Evolutionary conservation across 2,888 invertebrate genomes (phyloP), one percentile per base, ranked within the genome.

Genomic region (Phengaris alcon): DNA sequence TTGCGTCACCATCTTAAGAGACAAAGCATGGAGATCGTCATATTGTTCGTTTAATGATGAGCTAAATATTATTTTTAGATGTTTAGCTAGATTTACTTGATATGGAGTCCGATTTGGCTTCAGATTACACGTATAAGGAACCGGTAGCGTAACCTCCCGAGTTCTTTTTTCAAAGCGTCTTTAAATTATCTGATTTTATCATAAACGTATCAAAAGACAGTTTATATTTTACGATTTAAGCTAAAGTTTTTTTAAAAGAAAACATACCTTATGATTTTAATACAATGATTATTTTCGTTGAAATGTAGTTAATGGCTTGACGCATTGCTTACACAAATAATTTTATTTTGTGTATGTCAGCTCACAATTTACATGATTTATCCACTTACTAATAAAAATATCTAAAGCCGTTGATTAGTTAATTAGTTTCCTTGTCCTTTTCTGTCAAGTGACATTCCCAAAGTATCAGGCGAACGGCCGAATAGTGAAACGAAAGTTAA

Each of bases 1-100:
- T 93, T 93, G 90, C 93, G 93, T 93, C 93, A 93, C 87, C 91
- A 87, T 85, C 89, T 86, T 90, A 92, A 92, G 91, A 92, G 92
- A 93, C 93, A 93, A 92, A 91, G 90, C 90, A 86, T 84, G 87
- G 84, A 84, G 90, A 89, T 88, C 87, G 86, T 83, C 86, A 88
- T 84, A 88, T 90, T 87, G 89, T 88, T 81, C 85, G 80, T 84
- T 86, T 90, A 90, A 90, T 90, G 89, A 90, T 90, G 68, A 74
- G 68, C 74, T 74, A 76, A 73, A 90, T 87, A 90, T 88, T 90
- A 91, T 92, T 90, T 92, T 91, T 91, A 88, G 90, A 90, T 81
- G 82, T 82, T 79, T 78, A 78, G 81, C 83, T 81, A 82, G 78
- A 80, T 79, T 81, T 82, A 82, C 87, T 89, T 86, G 88, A 87